Evolutionary conservation across 2,113 vertebrate species (phyloP).

Genomic region (Oryzias curvinotus): DNA sequence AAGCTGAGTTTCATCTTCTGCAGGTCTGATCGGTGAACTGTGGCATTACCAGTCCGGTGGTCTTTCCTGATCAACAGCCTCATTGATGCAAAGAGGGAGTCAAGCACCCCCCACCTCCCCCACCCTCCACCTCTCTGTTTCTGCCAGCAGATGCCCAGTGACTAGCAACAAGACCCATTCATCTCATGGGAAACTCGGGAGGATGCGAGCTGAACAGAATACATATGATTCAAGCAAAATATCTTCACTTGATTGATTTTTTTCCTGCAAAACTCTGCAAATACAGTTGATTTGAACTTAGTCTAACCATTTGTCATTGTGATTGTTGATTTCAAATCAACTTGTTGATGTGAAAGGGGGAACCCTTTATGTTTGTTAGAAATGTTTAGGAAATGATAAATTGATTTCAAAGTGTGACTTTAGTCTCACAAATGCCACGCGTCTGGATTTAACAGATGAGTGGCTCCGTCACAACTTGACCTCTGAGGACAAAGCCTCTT

Average conservation of each 20-base stretch:
- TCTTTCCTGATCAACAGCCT: conserved; percentile 69
- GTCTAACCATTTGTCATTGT: no score
- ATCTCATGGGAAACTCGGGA: conserved; percentile 45
- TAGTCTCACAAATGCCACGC: background rate
- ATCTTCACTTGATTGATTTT: background rate
- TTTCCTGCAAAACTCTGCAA: no score
- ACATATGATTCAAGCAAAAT: background rate
- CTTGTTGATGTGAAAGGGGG: no score
- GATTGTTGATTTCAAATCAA: no score
- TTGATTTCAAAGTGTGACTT: no score
- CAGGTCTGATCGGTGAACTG: conserved; percentile 50
- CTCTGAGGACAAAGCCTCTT: conserved; percentile 55
- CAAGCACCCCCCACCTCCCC: background rate
- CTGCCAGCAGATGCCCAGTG: conserved; percentile 54
- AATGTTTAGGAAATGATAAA: no score
- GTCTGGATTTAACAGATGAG: conserved; percentile 30
- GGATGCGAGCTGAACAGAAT: conserved; percentile 28
- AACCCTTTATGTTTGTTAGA: no score
- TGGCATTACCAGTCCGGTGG: conserved; percentile 65
- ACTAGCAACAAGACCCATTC: conserved; percentile 62
- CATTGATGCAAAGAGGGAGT: conserved; percentile 62
- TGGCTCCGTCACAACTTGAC: conserved; percentile 47
- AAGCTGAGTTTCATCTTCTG: conserved; percentile 37
- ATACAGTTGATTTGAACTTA: no score
- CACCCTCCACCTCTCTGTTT: background rate